Conservation (phyloP, 1,140 invertebrate species). For the Lepidotrigona ventralis region DNA sequence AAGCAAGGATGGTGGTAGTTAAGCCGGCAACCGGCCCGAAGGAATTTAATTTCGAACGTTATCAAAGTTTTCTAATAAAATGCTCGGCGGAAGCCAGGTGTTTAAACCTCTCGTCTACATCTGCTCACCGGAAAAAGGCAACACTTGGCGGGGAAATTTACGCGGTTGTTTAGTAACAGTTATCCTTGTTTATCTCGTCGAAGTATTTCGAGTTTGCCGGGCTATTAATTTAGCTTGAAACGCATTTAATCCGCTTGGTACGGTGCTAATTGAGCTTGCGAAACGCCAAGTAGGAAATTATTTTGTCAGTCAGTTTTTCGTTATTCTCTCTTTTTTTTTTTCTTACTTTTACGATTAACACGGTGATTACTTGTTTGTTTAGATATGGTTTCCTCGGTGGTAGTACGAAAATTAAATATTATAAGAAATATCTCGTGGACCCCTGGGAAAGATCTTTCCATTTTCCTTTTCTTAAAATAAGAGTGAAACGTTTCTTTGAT, state of each 20-base stretch:
- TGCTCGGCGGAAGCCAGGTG: background rate
- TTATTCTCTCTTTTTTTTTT: too few species aligned
- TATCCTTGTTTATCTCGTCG: background rate
- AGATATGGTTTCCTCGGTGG: too few species aligned
- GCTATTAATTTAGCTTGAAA: background rate
- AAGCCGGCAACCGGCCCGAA: conserved; percentile 14
- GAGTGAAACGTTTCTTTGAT: too few species aligned
- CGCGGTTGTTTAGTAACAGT: background rate
- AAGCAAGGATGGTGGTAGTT: conserved; percentile 23
- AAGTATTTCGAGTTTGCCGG: background rate
- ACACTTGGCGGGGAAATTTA: background rate
- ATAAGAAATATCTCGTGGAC: too few species aligned
- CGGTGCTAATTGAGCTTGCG: background rate
- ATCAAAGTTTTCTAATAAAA: conserved; percentile 60
- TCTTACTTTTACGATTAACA: too few species aligned
- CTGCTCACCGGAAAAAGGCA: conserved; percentile 16
- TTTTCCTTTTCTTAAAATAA: too few species aligned
- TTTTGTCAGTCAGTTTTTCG: too few species aligned
- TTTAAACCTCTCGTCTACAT: conserved; percentile 41
- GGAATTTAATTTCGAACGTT: conserved; percentile 48
- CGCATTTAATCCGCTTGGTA: background rate
- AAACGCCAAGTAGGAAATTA: background rate
- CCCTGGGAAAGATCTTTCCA: too few species aligned
- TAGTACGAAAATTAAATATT: too few species aligned
- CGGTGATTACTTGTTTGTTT: too few species aligned